These are phyloP conservation scores for Trinectes maculatus DNA, from an alignment of 2,113 vertebrate genomes.

Conservation along the genomic window DNA sequence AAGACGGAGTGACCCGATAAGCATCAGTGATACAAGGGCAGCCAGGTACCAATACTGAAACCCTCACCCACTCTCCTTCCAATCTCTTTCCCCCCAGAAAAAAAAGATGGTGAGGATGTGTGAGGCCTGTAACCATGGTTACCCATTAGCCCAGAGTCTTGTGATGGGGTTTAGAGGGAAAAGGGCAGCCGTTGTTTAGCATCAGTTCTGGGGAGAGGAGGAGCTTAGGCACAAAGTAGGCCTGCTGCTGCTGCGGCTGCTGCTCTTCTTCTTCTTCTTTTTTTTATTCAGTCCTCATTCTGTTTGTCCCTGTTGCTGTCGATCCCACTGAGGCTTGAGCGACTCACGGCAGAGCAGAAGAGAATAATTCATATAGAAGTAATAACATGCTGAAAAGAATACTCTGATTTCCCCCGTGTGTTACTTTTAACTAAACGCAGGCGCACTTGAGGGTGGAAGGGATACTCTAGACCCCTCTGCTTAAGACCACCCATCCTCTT, in stretches of 20 bases:
- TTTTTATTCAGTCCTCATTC: conserved; percentile 55
- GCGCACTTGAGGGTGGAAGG: conserved; percentile 31
- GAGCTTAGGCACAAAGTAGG: conserved; percentile 61
- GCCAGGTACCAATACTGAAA: conserved; percentile 59
- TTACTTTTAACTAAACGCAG: conserved; percentile 61
- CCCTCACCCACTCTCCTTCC: conserved; percentile 21
- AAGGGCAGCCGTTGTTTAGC: conserved; percentile 70
- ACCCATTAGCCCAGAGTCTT: conserved; percentile 70
- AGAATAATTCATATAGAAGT: conserved; percentile 63
- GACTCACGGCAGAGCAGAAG: conserved; percentile 50
- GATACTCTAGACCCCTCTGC: conserved; percentile 30
- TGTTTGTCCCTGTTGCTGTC: conserved; percentile 62
- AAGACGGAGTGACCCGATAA: conserved; percentile 73
- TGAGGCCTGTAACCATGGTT: conserved; percentile 77
- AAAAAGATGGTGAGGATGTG: conserved; percentile 57
- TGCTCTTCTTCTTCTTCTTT: not conserved
- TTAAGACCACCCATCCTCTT: conserved; percentile 56
- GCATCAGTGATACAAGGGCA: conserved; percentile 67
- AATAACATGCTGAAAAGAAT: conserved; percentile 48
- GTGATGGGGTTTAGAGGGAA: conserved; percentile 72
- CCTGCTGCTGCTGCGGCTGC: conserved; percentile 44
- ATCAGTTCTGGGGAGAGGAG: conserved; percentile 62
- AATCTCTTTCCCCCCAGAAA: conserved; percentile 33
- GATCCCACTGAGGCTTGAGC: conserved; percentile 53
- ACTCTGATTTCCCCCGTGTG: conserved; percentile 62